Evolutionary conservation across 2,888 invertebrate species (phyloP).

Genomic region (Leucophenga montana): DNA sequence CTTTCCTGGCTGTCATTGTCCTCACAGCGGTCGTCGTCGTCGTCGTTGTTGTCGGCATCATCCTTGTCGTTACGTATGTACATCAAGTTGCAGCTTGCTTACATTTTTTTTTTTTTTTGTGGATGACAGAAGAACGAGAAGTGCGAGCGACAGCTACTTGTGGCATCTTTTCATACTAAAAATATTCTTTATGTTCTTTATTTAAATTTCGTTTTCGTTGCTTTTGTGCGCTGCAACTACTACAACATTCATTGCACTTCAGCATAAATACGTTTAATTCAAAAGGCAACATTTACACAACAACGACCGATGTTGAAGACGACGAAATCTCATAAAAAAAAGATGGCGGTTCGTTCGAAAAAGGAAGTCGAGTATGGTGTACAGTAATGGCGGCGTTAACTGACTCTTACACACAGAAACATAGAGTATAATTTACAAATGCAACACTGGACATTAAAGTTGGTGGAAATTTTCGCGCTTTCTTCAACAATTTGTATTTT

Average conservation of each 20-base stretch:
- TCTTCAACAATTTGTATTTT: not conserved
- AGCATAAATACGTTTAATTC: slow-evolving; percentile 2
- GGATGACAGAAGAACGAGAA: not conserved
- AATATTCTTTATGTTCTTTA: slow-evolving; percentile 2
- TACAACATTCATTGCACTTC: slow-evolving; percentile 24
- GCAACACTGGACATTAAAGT: slow-evolving; percentile 24
- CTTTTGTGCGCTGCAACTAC: not conserved
- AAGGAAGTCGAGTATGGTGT: not conserved
- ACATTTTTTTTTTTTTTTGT: not conserved
- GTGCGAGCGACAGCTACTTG: slow-evolving; percentile 12
- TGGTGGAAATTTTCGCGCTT: slow-evolving; percentile 6
- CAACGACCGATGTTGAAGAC: no score
- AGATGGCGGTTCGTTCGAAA: no score
- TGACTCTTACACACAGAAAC: no score
- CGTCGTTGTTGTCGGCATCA: not conserved
- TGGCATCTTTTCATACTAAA: slow-evolving; percentile 22
- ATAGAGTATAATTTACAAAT: no score
- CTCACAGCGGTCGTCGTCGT: not conserved
- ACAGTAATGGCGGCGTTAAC: no score
- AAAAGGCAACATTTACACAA: slow-evolving; percentile 16
- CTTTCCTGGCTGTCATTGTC: slow-evolving; percentile 2
- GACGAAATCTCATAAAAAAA: not conserved
- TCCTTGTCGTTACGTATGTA: not conserved
- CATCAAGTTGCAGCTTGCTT: not conserved
- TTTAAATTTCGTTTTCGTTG: slow-evolving; percentile 17